These are phyloP conservation scores for Takifugu flavidus DNA, from an alignment of 2,113 vertebrate genomes.

Conservation along the genomic window DNA sequence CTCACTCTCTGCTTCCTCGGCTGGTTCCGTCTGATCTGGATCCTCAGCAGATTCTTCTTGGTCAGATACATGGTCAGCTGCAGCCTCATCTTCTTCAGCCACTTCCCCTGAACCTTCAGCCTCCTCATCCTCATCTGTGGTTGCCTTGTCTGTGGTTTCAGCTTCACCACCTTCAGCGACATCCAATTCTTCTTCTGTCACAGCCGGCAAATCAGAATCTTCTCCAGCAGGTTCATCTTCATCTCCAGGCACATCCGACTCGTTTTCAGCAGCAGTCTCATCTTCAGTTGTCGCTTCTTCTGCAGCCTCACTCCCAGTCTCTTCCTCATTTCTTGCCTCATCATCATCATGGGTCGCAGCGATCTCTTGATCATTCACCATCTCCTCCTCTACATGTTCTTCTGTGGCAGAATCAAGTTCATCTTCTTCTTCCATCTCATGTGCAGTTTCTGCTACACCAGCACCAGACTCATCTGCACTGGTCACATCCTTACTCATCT, in stretches of 20 bases:
- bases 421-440: too few relatives aligned
- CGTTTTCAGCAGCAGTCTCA: not conserved
- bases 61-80: not conserved
- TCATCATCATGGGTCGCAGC: too few relatives aligned
- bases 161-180: not conserved
- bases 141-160: slow-evolving; percentile 15
- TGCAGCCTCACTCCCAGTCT: not conserved
- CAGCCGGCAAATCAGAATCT: not conserved
- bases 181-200: slow-evolving; percentile 5
- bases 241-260: not conserved
- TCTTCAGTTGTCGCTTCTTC: not conserved
- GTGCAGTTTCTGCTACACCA: too few relatives aligned
- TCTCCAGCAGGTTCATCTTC: not conserved
- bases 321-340: too few relatives aligned
- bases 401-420: slow-evolving; percentile 5
- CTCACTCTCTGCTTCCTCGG: not conserved
- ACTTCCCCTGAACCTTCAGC: not conserved
- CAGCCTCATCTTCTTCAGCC: not conserved
- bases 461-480: too few relatives aligned
- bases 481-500: too few relatives aligned
- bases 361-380: too few relatives aligned
- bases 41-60: slow-evolving; percentile 13
- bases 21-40: slow-evolving; percentile 12
- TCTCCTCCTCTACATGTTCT: not conserved
- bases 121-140: slow-evolving; percentile 1